phyloP scores from a whole-genome alignment of 2,888 invertebrate genomes.

The Ptychoptera contaminata region DNA sequence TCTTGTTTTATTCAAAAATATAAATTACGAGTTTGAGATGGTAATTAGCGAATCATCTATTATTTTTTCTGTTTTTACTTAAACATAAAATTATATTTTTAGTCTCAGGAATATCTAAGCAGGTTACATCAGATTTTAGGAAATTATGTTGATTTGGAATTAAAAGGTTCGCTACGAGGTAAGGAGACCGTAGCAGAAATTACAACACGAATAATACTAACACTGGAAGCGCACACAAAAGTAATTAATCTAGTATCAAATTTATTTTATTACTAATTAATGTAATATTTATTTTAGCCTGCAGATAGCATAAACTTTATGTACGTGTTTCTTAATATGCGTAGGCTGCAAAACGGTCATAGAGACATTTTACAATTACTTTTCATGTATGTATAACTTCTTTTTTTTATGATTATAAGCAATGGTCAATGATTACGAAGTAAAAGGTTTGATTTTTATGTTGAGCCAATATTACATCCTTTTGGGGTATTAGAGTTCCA shows the following conservation, averaged over 20 bases:
- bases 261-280: neutral
- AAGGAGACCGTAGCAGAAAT: neutral
- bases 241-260: neutral
- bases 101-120: too few relatives aligned
- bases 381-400: neutral
- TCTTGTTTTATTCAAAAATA: too few relatives aligned
- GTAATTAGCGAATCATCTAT: too few relatives aligned
- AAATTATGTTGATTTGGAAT: slow-evolving; percentile 2
- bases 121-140: neutral
- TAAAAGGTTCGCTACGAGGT: neutral
- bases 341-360: neutral
- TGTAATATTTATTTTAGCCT: neutral
- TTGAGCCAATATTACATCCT: neutral
- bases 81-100: too few relatives aligned
- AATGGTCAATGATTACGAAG: slow-evolving; percentile 2
- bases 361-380: slow-evolving; percentile 1
- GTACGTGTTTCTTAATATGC: slow-evolving; percentile 1
- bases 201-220: neutral
- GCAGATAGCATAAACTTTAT: neutral
- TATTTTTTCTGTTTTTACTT: too few relatives aligned
- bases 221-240: neutral
- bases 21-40: too few relatives aligned
- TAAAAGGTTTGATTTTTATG: slow-evolving; percentile 5
- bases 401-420: neutral
- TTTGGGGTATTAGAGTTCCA: neutral